phyloP scores from a whole-genome alignment of 2,113 vertebrate genomes.

The Tragelaphus buxtoni region DNA sequence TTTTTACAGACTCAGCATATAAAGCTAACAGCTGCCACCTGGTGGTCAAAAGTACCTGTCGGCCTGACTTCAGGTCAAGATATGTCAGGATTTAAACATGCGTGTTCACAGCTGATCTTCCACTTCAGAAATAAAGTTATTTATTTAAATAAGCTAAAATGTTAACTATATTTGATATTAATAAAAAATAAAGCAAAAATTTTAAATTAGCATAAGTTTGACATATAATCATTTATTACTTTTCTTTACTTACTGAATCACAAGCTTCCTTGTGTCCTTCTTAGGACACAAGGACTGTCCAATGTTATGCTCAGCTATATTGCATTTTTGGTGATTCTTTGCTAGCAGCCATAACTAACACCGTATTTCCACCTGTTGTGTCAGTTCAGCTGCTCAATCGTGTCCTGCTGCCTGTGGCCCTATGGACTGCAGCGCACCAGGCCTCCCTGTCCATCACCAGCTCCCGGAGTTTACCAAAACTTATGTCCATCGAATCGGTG shows the following conservation, averaged over 20 bases:
- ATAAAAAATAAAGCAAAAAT: background rate
- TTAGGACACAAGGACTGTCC: background rate
- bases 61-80: background rate
- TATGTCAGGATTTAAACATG: background rate
- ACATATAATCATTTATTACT: background rate
- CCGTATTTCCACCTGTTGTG: background rate
- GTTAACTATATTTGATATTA: background rate
- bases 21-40: constrained; percentile 50
- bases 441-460: background rate
- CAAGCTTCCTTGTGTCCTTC: background rate
- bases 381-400: background rate
- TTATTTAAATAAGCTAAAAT: background rate
- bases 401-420: background rate
- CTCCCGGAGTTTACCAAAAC: background rate
- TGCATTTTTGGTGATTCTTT: background rate
- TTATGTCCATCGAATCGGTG: background rate
- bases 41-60: background rate
- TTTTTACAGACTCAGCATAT: background rate
- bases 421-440: background rate
- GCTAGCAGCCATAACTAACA: background rate
- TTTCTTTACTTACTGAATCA: background rate
- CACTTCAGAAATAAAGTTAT: background rate
- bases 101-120: background rate
- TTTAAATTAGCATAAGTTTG: background rate
- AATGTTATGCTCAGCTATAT: background rate